Conservation (phyloP, 2,113 vertebrate genomes). For the Pleuronectes platessa region DNA sequence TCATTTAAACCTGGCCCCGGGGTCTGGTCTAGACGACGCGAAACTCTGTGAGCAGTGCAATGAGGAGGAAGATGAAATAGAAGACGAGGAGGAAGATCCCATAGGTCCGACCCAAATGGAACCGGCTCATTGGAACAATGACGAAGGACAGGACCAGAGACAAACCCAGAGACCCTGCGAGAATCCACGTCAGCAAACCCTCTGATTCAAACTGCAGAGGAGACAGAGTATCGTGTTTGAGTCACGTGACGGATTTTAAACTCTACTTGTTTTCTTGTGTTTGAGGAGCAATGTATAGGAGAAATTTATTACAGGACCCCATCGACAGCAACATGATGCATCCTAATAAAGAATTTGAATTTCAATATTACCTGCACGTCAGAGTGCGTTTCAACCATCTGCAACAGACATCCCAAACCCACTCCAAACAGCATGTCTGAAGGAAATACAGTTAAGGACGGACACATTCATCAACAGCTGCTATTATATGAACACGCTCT, state of each 20-base stretch:
- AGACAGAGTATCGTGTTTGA: background rate
- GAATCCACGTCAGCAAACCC: slow-evolving; percentile 90
- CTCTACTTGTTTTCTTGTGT: background rate
- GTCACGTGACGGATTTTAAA: background rate
- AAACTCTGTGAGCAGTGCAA: slow-evolving; percentile 94
- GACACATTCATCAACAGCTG: background rate
- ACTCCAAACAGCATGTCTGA: slow-evolving; percentile 94
- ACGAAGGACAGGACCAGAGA: slow-evolving; percentile 91
- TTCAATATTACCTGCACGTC: slow-evolving; percentile 83
- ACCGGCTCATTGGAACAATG: slow-evolving; percentile 86
- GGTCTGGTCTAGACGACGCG: slow-evolving; percentile 50
- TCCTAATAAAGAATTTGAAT: too few species aligned
- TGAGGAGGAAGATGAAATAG: slow-evolving; percentile 86
- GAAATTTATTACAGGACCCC: too few species aligned
- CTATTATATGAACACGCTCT: background rate
- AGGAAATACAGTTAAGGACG: slow-evolving; percentile 70
- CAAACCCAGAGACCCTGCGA: slow-evolving; percentile 89
- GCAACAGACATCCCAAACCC: slow-evolving; percentile 90
- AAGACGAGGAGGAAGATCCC: slow-evolving; percentile 88
- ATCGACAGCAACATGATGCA: too few species aligned
- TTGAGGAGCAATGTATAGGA: background rate
- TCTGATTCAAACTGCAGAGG: slow-evolving; percentile 86
- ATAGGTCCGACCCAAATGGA: slow-evolving; percentile 84
- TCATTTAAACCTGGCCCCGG: slow-evolving; percentile 5
- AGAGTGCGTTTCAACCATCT: slow-evolving; percentile 79